Evolutionary conservation across 2,113 vertebrate species (phyloP), one percentile per base, ranked within the genome.

Genomic region (Corydoras maculifer): DNA sequence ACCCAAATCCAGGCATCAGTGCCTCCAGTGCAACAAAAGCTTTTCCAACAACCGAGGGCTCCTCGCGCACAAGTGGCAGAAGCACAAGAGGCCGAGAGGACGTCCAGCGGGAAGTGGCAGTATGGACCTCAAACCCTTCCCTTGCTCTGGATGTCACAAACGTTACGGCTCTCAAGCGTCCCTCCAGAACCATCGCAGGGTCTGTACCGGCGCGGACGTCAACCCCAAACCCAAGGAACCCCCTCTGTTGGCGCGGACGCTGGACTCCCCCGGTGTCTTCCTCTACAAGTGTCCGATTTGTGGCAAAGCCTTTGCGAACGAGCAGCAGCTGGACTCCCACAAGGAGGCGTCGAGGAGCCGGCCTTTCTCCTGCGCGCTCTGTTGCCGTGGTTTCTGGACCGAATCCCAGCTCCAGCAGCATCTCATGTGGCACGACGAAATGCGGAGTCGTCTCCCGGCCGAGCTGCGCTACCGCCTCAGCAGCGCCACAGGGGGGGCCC

Each of bases 211-310:
- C 77, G 6, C 73, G 50, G 2, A 72, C 75, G 31, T 48, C 62
- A 0, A 59, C 55, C 12, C 11, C 31, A 48, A 61, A 55, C 15
- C 61, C 68, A 65, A 84, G 25, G 73, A 65, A 35, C 75, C 71
- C 1, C 9, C 69, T 0, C 58, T 72, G 2, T 61, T 58, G 0
- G 62, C 62, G 62, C 74, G 30, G n/a, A 57, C 77, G 10, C 64
- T 55, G 0, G 86, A 87, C 29, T 74, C 70, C 1, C 25, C 78
- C 2, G 62, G 72, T 3, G 89, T 86, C 80, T 90, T 71, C 69
- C 78, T 90, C 69, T 90, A 85, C 60, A 90, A 89, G 74, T 91
- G 90, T 43, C 79, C 83, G 2, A 90, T 87, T 69, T 91, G 90
- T 70, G 90, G 88, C 1, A 90, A 90, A 82, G 87, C 85, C 3